Evolutionary conservation across 1,140 invertebrate genomes (phyloP).

Genomic region (Atta texana): DNA sequence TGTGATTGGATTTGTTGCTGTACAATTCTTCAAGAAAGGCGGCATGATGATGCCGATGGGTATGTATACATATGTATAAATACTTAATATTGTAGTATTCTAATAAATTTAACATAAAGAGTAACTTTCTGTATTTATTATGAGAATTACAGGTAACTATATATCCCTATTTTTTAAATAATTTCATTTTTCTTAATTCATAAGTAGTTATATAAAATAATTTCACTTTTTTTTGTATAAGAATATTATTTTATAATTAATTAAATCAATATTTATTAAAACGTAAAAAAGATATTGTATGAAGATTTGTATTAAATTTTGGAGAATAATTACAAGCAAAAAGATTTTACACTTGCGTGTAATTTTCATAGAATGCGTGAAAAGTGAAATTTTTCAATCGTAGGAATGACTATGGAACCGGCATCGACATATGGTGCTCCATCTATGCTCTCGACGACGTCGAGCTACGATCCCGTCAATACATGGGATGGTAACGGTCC

Average conservation of each 20-base stretch:
- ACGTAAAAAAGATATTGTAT: not conserved
- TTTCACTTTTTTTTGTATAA: not conserved
- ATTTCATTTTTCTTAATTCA: not conserved
- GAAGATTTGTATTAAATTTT: not conserved
- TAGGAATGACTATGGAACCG: slow-evolving; percentile 91
- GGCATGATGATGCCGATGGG: slow-evolving; percentile 85
- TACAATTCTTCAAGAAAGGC: slow-evolving; percentile 91
- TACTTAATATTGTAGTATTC: not conserved
- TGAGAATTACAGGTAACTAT: not conserved
- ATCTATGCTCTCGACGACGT: slow-evolving; percentile 87
- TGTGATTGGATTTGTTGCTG: slow-evolving; percentile 92
- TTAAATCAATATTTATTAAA: not conserved
- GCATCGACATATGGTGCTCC: slow-evolving; percentile 88
- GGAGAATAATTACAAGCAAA: not conserved
- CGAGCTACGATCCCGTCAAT: slow-evolving; percentile 85
- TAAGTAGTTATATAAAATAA: not conserved
- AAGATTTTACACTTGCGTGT: not conserved
- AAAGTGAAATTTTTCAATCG: slow-evolving; percentile 37
- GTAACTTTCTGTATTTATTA: slow-evolving; percentile 5
- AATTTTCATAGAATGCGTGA: not conserved
- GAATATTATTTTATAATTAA: slow-evolving; percentile 17
- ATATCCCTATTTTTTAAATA: not conserved
- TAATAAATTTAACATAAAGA: not conserved
- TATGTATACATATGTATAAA: slow-evolving; percentile 67
- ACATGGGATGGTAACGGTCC: slow-evolving; percentile 90